Base-by-base conservation (phyloP, 2,113 vertebrate genomes). In the Neogale vison region DNA sequence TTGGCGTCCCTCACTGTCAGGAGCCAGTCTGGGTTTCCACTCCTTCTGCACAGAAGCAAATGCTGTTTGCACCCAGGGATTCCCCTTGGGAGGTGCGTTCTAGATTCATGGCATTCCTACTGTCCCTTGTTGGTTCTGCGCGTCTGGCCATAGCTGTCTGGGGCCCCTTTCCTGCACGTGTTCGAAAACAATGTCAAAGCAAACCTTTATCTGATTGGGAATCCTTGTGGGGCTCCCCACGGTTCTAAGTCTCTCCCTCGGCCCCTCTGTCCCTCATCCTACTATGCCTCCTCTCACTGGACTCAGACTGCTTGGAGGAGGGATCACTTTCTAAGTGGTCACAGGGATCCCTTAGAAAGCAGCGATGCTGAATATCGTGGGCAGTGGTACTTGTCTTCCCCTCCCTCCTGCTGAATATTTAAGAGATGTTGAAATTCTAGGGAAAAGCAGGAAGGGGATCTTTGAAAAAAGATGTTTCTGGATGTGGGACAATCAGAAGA, bases 31-130 rank as follows among this genome's bases (percentile, higher is more conserved):
- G 50, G 67, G 26, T 29, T 55, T 76, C 29, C 1, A 1, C 21
- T 21, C 14, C 17, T 3, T 7, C 11, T 21, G 52, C 74, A 36
- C 12, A 3, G 1, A 23, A 7, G 47, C 0, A 47, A 77, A 45
- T 26, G 0, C 34, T 1, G 4, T 47, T 52, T 14, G 26, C 45
- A 36, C 50, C 6, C 13, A 3, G 0, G 3, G 79, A 59, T 23
- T 76, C 50, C 57, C 42, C 42, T 17, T 0, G 0, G 1, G 0
- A 1, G 4, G 1, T 2, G 4, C 15, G 0, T 14, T 34, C 74
- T 26, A 9, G 42, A 17, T 52, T 77, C 71, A 15, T 10, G 29
- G 76, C 10, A 3, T 20, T 57, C 26, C 34, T 82, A 1, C 15
- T 92, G 17, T 39, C 69, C n/a, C n/a, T 90, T 4, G 0, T 21